These are phyloP conservation scores for Catamblyrhynchus diadema DNA, from an alignment of 2,797 vertebrate genomes.

Conservation along the genomic window DNA sequence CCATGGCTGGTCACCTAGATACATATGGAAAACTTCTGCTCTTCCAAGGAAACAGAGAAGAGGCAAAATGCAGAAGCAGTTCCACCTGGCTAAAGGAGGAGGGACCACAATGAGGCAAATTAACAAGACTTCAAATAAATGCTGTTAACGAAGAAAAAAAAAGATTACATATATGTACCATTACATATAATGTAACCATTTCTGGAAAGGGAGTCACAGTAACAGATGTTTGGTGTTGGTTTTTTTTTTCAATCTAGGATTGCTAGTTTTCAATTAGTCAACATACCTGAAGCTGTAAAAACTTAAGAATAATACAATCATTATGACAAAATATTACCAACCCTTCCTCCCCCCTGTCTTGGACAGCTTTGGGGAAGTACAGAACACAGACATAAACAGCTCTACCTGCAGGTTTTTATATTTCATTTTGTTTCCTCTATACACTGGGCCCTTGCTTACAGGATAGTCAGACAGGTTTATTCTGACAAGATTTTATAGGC, in stretches of 20 bases:
- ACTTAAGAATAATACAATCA: neutral
- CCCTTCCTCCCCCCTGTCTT: neutral
- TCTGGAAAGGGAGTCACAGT: neutral
- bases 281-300: neutral
- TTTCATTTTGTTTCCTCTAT: neutral
- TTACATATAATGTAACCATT: neutral
- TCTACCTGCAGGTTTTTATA: neutral
- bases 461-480: neutral
- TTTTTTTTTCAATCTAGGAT: neutral
- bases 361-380: neutral
- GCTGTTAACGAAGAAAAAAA: neutral
- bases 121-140: neutral
- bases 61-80: neutral
- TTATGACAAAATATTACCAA: neutral
- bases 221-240: neutral
- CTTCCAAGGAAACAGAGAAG: neutral
- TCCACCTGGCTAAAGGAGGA: neutral
- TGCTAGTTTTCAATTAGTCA: neutral
- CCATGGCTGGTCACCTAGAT: neutral
- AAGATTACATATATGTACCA: neutral
- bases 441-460: neutral
- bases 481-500: constrained; percentile 17
- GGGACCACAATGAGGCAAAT: neutral
- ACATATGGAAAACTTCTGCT: neutral
- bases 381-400: neutral